Evolutionary conservation across 2,888 invertebrate genomes (phyloP), one percentile per base, ranked within the genome.

Genomic region (Norana najaformis): DNA sequence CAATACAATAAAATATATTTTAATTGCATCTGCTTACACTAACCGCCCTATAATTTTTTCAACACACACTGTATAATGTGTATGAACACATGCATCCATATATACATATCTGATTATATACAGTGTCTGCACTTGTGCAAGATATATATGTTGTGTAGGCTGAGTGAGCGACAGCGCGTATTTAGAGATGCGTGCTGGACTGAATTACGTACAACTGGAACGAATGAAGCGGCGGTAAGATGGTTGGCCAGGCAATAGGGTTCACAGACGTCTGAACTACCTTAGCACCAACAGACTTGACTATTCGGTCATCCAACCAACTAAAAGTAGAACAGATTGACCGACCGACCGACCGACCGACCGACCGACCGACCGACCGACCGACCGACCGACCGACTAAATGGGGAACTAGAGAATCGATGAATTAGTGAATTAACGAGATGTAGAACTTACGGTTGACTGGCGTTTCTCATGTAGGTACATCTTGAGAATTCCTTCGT

Each of bases 261-360:
- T 69, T 69, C 69, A n/a, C 69, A 69, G 69, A 69, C n/a, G 90
- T 89, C 89, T 89, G 89, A 8, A 89, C 41, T 39, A 90, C 89
- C 41, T 89, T 89, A 89, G 30, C 89, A 90, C 90, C 89, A 89
- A 89, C 90, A 89, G 90, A 90, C 90, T n/a, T 89, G 89, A 90
- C 90, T 89, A 37, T 90, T 90, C 39, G 82, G 37, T 35, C 35
- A 89, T 38, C 88, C 34, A 11, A 88, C 88, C 34, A 30, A 88
- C 36, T 23, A 38, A 88, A 2, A 23, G 16, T 34, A 23, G 36
- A 37, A 85, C 85, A 6, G 83, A 83, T 36, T 83, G 34, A 11
- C 85, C 85, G 36, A 35, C 88, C 1, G 35, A 88, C 8, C 18
- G 88, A 88, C 36, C 34, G 88, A 88, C 23, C n/a, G n/a, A 30